These are phyloP conservation scores for Scaptomyza pallida DNA, from an alignment of 1,140 invertebrate species.

Conservation along the genomic window DNA sequence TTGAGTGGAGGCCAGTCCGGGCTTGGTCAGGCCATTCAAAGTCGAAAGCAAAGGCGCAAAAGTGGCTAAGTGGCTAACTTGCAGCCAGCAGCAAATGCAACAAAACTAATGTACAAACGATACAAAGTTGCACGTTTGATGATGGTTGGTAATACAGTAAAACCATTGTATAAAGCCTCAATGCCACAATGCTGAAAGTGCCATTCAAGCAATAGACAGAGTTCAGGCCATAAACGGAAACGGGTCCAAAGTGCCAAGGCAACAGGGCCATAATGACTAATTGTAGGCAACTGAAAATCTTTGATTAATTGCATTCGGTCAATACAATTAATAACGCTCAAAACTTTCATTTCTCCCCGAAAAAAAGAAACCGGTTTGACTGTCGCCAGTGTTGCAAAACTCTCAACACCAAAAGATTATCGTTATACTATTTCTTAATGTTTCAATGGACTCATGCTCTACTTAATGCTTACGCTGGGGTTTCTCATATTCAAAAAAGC, in stretches of 20 bases:
- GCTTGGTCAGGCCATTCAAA: constrained; percentile 4
- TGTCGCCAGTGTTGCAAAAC: not conserved
- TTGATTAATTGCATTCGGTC: not conserved
- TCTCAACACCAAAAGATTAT: not conserved
- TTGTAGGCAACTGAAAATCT: not conserved
- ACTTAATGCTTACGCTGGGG: constrained; percentile 31
- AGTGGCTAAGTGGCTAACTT: constrained; percentile 14
- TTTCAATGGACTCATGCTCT: not conserved
- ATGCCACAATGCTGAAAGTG: constrained; percentile 1
- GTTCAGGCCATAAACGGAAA: not conserved
- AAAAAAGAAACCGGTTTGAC: not conserved
- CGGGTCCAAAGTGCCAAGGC: not conserved
- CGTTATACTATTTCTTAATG: not conserved
- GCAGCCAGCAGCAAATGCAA: constrained; percentile 15
- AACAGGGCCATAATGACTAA: not conserved
- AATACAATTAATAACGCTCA: not conserved
- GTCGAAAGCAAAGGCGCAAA: constrained; percentile 8
- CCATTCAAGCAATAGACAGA: not conserved
- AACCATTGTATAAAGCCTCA: constrained; percentile 20
- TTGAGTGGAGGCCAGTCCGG: constrained; percentile 2
- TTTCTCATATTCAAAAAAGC: constrained; percentile 26
- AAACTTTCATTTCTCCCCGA: not conserved
- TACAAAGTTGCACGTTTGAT: constrained; percentile 12
- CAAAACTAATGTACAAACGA: constrained; percentile 6
- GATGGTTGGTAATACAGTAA: constrained; percentile 25